phyloP scores from a whole-genome alignment of 2,797 vertebrate species.

The Neostethus bicornis region DNA sequence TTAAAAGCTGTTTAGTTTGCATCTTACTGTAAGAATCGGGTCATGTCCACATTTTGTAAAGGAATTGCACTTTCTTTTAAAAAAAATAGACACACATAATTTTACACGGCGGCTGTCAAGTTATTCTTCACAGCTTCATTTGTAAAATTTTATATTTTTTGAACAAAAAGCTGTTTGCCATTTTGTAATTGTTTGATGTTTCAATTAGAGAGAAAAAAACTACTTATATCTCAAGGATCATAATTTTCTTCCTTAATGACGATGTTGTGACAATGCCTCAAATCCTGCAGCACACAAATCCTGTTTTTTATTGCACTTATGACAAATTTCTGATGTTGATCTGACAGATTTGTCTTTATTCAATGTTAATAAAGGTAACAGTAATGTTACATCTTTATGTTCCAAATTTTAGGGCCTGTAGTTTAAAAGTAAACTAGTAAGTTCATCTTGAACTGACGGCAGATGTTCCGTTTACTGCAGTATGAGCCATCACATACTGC shows the following conservation, averaged over 20 bases:
- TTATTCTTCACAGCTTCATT: no score
- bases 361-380: slow-evolving; percentile 29
- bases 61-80: slow-evolving; percentile 18
- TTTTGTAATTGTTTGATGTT: no score
- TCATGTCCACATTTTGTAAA: slow-evolving; percentile 19
- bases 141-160: no score
- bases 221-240: no score
- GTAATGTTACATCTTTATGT: slow-evolving; percentile 23
- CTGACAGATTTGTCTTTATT: slow-evolving; percentile 25
- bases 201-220: no score
- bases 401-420: slow-evolving; percentile 49
- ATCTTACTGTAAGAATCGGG: slow-evolving; percentile 5
- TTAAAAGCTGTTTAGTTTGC: slow-evolving; percentile 20
- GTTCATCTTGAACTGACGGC: slow-evolving; percentile 12
- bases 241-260: slow-evolving; percentile 25
- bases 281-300: slow-evolving; percentile 48
- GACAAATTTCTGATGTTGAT: slow-evolving; percentile 30
- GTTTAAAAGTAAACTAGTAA: slow-evolving; percentile 33
- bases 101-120: slow-evolving; percentile 20
- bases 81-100: not conserved
- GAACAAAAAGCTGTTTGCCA: no score
- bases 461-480: slow-evolving; percentile 32
- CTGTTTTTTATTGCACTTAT: slow-evolving; percentile 63
- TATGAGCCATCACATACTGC: slow-evolving; percentile 19
- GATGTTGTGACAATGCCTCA: slow-evolving; percentile 27